Evolutionary conservation across 2,797 vertebrate genomes (phyloP).

Genomic region (Urophycis tenuis): DNA sequence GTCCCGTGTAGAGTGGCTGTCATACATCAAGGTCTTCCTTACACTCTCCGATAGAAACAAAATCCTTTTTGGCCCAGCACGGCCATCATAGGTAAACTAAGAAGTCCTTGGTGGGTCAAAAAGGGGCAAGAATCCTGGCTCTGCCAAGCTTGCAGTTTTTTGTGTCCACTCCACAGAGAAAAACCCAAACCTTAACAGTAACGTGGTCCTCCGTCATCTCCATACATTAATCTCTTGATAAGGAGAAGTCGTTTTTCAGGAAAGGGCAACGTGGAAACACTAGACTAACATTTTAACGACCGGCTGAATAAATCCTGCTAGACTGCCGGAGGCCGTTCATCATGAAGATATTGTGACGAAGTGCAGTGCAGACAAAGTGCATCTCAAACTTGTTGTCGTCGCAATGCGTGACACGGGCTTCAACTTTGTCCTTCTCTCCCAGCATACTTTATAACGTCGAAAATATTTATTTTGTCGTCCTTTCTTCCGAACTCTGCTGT

Average conservation of each 20-base stretch:
- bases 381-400: background rate
- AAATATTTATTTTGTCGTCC: background rate
- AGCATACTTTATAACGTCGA: background rate
- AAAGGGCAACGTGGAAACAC: background rate
- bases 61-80: background rate
- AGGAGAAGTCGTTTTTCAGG: background rate
- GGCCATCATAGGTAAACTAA: background rate
- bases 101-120: background rate
- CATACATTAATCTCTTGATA: background rate
- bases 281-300: background rate
- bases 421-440: background rate
- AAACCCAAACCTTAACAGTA: background rate
- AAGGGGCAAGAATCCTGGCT: background rate
- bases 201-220: background rate
- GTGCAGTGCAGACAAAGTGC: background rate
- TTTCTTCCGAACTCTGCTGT: background rate
- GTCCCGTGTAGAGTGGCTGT: slow-evolving; percentile 40
- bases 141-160: background rate
- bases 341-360: background rate
- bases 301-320: background rate
- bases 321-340: background rate
- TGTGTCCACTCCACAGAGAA: background rate
- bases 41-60: slow-evolving; percentile 17
- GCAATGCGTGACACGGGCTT: background rate
- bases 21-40: slow-evolving; percentile 28